Conservation (phyloP, 2,113 vertebrate genomes). For the Malaclemys terrapin region DNA sequence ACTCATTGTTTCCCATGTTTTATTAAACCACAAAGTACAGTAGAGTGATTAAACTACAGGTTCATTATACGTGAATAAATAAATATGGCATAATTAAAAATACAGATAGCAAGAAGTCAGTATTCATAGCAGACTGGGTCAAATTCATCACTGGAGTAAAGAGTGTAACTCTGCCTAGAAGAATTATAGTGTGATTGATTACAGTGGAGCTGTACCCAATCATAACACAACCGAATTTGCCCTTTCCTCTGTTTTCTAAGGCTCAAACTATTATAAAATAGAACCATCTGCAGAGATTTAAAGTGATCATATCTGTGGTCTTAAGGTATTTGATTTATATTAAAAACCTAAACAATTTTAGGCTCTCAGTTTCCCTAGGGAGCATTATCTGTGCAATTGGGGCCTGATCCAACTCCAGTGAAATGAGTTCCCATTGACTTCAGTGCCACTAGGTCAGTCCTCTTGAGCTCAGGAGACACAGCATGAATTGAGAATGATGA, state of each 20-base stretch:
- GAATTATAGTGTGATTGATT: background rate
- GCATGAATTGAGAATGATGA: background rate
- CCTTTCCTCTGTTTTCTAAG: background rate
- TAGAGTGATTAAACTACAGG: background rate
- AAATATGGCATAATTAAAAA: background rate
- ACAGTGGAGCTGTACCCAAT: background rate
- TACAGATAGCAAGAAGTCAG: background rate
- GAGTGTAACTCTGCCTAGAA: background rate
- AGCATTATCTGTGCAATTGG: background rate
- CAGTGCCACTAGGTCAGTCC: background rate
- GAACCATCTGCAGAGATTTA: background rate
- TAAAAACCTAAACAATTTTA: too few species aligned
- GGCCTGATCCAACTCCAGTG: accelerated
- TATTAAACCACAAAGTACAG: background rate
- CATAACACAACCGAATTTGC: background rate
- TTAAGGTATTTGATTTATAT: background rate
- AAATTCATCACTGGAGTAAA: background rate
- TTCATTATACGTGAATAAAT: background rate
- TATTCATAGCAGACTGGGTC: background rate
- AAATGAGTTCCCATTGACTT: background rate
- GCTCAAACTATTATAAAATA: background rate
- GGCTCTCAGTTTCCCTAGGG: background rate
- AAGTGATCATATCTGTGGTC: background rate
- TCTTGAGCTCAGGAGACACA: background rate
- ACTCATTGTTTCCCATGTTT: background rate